A percentile compares a stretch with the other conserved stretches of the same genome.
These are phyloP conservation scores for Falco berigora DNA, from an alignment of 2,797 vertebrate genomes.

Conservation along the genomic window DNA sequence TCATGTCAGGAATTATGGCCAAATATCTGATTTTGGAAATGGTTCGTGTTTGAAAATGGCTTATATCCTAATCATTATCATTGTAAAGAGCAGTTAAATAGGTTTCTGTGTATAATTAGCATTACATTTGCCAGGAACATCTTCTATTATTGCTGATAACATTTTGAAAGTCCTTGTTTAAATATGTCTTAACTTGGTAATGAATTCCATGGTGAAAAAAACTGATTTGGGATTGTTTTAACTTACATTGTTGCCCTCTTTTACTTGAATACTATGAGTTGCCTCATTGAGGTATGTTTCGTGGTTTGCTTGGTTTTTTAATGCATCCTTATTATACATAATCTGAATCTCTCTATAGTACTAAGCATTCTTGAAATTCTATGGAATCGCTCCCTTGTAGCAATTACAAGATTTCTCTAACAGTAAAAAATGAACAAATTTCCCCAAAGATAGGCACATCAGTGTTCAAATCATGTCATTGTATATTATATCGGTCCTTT, in stretches of 20 bases:
- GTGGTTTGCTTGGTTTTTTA: background rate
- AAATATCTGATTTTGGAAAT: background rate
- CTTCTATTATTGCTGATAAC: background rate
- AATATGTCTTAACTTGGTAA: constrained; percentile 5
- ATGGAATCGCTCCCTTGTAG: background rate
- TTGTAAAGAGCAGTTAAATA: background rate
- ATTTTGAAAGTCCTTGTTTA: background rate
- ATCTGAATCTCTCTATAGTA: background rate
- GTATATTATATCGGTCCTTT: background rate
- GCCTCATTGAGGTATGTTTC: background rate
- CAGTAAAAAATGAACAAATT: background rate
- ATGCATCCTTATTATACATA: background rate
- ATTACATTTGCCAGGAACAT: background rate
- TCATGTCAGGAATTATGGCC: background rate
- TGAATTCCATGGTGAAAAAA: background rate
- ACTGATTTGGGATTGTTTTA: constrained; percentile 3
- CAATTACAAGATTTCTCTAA: background rate
- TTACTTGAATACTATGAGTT: background rate
- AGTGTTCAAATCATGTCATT: background rate
- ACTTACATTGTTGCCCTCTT: background rate
- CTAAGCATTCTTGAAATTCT: background rate
- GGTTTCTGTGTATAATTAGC: background rate
- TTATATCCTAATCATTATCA: background rate
- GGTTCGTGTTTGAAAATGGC: background rate
- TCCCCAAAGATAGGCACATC: background rate